Evolutionary conservation across 1,140 invertebrate genomes (phyloP).

Genomic region (Bactericera cockerelli): DNA sequence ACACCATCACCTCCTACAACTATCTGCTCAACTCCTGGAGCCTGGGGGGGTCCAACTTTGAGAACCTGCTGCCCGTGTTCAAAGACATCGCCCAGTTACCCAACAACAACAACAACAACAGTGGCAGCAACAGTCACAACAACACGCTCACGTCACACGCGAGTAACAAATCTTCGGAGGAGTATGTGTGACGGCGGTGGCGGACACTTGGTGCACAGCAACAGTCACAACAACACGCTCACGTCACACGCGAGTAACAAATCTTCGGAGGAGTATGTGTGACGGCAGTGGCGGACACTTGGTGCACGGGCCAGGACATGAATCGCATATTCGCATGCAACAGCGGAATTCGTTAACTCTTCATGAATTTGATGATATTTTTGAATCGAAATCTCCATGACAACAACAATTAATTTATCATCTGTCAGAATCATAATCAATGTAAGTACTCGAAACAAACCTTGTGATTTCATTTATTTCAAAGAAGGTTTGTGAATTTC

Average conservation of each 20-base stretch:
- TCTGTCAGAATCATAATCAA: no score
- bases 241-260: conserved; percentile 49
- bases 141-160: conserved; percentile 44
- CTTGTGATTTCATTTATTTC: no score
- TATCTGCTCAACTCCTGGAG: conserved; percentile 73
- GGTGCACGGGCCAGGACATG: no score
- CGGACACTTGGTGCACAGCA: no score
- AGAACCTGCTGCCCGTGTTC: conserved; percentile 77
- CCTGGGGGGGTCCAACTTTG: conserved; percentile 68
- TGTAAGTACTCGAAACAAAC: no score
- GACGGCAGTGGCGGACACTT: no score
- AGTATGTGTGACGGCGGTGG: conserved; percentile 50
- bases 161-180: conserved; percentile 58
- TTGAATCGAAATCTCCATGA: no score
- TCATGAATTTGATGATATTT: no score
- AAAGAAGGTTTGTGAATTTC: no score
- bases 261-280: conserved; percentile 67
- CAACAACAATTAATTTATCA: no score
- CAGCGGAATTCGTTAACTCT: no score
- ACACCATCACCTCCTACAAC: conserved; percentile 69
- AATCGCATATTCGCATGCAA: no score
- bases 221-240: conserved; percentile 37
- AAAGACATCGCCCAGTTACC: conserved; percentile 90
- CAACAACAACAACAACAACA: conserved; percentile 47
- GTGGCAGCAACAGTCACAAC: conserved; percentile 32